Conservation (phyloP, 2,888 invertebrate species). For the Lasioglossum marginatum region DNA sequence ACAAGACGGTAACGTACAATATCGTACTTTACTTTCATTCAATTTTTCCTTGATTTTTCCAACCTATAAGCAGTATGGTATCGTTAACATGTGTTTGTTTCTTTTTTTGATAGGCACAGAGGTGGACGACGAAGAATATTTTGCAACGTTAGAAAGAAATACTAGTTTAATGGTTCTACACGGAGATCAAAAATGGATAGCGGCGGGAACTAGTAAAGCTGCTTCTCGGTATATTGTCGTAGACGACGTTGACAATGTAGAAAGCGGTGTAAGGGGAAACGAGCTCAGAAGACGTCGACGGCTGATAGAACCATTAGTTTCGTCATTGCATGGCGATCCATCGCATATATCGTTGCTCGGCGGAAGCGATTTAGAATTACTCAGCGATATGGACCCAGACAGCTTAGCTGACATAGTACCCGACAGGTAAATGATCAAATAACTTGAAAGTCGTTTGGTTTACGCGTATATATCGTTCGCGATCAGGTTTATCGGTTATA, state of each 20-base stretch:
- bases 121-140: slow-evolving; percentile 98
- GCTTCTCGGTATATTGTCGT: slow-evolving; percentile 81
- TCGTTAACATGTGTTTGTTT: neutral
- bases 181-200: slow-evolving; percentile 91
- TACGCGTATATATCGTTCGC: neutral
- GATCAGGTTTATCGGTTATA: neutral
- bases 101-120: slow-evolving; percentile 88
- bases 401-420: slow-evolving; percentile 93
- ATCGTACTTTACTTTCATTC: neutral
- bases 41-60: neutral
- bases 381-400: slow-evolving; percentile 96
- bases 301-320: slow-evolving; percentile 79
- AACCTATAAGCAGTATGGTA: neutral
- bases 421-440: slow-evolving; percentile 85
- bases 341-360: slow-evolving; percentile 94
- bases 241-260: slow-evolving; percentile 79
- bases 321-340: slow-evolving; percentile 86
- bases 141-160: slow-evolving; percentile 94
- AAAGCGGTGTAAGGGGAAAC: slow-evolving; percentile 70
- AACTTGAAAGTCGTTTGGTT: neutral
- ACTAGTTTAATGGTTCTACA: slow-evolving; percentile 93
- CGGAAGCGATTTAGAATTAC: slow-evolving; percentile 92
- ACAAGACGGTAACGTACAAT: slow-evolving; percentile 87
- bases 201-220: slow-evolving; percentile 80
- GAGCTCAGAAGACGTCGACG: slow-evolving; percentile 72